A percentile compares a stretch with the other conserved stretches of the same genome.
Evolutionary conservation across 2,888 invertebrate genomes (phyloP).

Genomic region (Kuschelorhynchus macadamiae): DNA sequence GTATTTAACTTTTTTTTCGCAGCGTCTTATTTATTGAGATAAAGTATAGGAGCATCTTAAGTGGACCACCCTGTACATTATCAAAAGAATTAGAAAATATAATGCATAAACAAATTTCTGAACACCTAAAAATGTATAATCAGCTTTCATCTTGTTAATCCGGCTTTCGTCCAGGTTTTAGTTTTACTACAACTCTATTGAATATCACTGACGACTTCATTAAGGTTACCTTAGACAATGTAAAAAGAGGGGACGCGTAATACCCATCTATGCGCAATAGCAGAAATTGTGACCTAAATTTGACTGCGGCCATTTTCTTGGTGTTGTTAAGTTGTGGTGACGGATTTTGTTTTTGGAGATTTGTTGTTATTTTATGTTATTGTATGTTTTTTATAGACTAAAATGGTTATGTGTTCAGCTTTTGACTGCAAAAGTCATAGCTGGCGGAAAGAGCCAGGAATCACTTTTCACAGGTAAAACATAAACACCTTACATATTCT

Average conservation of each 20-base stretch:
- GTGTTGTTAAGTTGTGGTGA: background rate
- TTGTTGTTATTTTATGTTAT: background rate
- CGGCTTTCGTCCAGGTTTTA: no score
- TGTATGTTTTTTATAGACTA: background rate
- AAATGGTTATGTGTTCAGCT: conserved; percentile 1
- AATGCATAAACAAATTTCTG: no score
- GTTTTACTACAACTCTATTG: no score
- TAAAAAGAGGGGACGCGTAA: background rate
- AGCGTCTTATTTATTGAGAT: no score
- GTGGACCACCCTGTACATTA: no score
- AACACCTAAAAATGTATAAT: no score
- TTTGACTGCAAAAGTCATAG: background rate
- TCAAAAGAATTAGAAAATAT: no score
- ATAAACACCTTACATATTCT: background rate
- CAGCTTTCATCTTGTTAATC: no score
- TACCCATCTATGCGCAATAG: background rate
- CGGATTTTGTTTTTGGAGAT: background rate
- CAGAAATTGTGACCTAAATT: background rate
- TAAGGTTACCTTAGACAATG: conserved; percentile 1
- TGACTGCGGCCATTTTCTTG: background rate
- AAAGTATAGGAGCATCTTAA: no score
- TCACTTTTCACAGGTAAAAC: conserved; percentile 1
- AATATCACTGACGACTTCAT: no score
- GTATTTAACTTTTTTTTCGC: no score
- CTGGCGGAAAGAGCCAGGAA: background rate